Conservation (phyloP, 2,797 vertebrate genomes). For the Poecilia picta region DNA sequence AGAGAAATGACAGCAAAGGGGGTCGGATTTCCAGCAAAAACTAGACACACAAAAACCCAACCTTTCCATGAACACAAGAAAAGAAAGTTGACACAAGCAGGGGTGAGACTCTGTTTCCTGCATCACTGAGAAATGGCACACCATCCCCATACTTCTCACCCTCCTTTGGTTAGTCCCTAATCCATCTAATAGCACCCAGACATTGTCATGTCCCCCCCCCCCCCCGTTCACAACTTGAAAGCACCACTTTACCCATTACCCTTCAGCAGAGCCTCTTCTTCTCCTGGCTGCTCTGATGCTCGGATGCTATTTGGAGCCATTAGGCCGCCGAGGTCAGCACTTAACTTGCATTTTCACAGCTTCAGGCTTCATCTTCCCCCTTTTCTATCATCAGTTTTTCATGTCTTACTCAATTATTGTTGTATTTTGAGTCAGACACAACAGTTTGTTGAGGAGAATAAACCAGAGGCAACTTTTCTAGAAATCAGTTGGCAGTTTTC, state of each 20-base stretch:
- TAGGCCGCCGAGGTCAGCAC: conserved; percentile 74
- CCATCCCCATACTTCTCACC: conserved; percentile 16
- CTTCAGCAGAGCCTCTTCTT: conserved; percentile 61
- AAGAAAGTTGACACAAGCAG: background rate
- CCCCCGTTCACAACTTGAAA: conserved; percentile 65
- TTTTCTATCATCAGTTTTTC: conserved; percentile 26
- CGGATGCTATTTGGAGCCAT: conserved; percentile 73
- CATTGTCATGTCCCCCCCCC: conserved; percentile 20
- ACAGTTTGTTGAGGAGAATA: conserved; percentile 44
- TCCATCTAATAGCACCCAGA: conserved; percentile 41
- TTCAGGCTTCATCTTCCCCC: conserved; percentile 40
- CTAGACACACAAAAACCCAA: background rate
- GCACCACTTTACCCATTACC: conserved; percentile 53
- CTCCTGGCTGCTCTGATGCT: conserved; percentile 66
- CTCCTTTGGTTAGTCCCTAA: conserved; percentile 31
- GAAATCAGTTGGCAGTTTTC: conserved; percentile 30
- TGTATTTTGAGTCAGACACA: conserved; percentile 40
- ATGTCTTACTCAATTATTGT: conserved; percentile 37
- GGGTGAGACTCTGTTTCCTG: background rate
- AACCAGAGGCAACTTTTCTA: conserved; percentile 42
- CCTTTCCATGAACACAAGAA: background rate
- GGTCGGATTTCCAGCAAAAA: background rate
- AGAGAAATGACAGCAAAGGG: background rate
- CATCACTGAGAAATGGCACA: background rate
- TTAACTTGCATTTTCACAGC: conserved; percentile 74